These are phyloP conservation scores for Achatina immaculata DNA, from an alignment of 1,140 invertebrate species.

Conservation along the genomic window DNA sequence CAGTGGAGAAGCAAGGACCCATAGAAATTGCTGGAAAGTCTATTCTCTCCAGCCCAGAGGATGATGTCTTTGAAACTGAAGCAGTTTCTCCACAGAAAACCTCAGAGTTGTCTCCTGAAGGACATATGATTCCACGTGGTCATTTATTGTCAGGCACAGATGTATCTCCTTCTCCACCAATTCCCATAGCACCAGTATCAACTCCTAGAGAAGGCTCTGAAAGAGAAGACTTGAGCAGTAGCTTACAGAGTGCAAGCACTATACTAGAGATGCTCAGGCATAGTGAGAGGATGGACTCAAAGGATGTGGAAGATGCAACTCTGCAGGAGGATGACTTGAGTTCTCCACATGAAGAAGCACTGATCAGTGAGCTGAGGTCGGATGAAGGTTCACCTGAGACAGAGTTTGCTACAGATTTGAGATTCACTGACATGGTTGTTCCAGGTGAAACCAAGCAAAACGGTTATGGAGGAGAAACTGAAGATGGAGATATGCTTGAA, in stretches of 20 bases:
- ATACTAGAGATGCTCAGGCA: slow-evolving; percentile 48
- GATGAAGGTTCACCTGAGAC: slow-evolving; percentile 53
- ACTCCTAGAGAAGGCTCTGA: slow-evolving; percentile 49
- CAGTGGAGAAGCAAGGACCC: slow-evolving; percentile 65
- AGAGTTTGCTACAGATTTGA: slow-evolving; percentile 45
- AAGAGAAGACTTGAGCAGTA: slow-evolving; percentile 43
- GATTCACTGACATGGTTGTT: slow-evolving; percentile 28
- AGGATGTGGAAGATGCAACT: slow-evolving; percentile 41
- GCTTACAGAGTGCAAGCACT: slow-evolving; percentile 53
- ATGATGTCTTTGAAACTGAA: slow-evolving; percentile 75
- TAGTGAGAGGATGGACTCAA: slow-evolving; percentile 37
- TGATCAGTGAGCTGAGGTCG: slow-evolving; percentile 65
- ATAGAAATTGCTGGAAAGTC: slow-evolving; percentile 62
- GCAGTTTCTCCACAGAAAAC: slow-evolving; percentile 55
- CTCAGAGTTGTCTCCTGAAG: not conserved
- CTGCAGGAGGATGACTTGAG: slow-evolving; percentile 52
- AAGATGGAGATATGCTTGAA: not conserved
- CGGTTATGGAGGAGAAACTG: not conserved
- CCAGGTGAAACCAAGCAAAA: slow-evolving; percentile 38
- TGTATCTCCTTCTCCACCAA: slow-evolving; percentile 56
- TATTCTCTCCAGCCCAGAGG: slow-evolving; percentile 69
- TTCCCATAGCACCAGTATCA: slow-evolving; percentile 43
- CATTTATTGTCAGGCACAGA: slow-evolving; percentile 45
- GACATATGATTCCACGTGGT: slow-evolving; percentile 2
- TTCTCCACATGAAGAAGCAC: slow-evolving; percentile 71